Evolutionary conservation across 2,113 vertebrate genomes (phyloP).

Genomic region (Nothoprocta pentlandii): DNA sequence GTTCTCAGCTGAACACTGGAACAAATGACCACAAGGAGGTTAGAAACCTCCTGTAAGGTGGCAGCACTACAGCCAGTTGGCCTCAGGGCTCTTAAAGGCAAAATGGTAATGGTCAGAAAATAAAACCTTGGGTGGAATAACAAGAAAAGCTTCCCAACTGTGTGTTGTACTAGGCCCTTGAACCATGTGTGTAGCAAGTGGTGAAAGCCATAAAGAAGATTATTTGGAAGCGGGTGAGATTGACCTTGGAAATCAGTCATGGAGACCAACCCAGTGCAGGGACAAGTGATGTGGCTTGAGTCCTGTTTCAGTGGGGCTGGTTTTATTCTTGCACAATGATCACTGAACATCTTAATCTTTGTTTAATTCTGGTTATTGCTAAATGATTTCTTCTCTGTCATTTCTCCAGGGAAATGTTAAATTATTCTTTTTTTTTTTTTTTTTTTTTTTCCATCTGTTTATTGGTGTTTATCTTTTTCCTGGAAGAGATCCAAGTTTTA

Average conservation of each 20-base stretch:
- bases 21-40: neutral
- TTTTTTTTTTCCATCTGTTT: slow-evolving; percentile 15
- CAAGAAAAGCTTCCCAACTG: neutral
- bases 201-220: neutral
- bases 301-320: neutral
- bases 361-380: slow-evolving; percentile 27
- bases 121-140: neutral
- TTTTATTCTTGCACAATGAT: neutral
- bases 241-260: neutral
- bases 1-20: neutral
- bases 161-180: neutral
- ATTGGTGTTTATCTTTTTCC: slow-evolving; percentile 35
- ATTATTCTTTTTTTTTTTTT: neutral
- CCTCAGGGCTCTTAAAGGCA: neutral
- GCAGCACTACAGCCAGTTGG: neutral
- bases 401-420: slow-evolving; percentile 59
- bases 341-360: slow-evolving; percentile 43
- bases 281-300: neutral
- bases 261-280: neutral
- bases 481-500: slow-evolving; percentile 56
- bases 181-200: neutral
- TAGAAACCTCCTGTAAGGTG: neutral
- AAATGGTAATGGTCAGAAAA: neutral
- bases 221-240: neutral
- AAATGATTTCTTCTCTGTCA: slow-evolving; percentile 1